Conservation (phyloP, 2,888 invertebrate genomes). For the Orthosia gracilis region DNA sequence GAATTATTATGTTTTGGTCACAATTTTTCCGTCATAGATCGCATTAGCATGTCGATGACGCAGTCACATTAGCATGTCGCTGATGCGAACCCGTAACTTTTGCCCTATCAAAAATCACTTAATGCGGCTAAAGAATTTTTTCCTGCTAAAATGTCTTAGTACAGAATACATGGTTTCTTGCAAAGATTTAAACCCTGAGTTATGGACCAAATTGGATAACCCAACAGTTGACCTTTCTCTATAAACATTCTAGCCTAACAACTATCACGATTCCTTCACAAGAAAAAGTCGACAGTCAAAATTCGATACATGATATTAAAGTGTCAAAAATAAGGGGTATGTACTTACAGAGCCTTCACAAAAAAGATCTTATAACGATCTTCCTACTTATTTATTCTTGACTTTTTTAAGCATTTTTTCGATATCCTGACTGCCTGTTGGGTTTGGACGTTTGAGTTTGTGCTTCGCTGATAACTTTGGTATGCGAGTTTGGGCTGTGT, state of each 20-base stretch:
- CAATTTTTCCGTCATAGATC: no score
- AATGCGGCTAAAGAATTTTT: no score
- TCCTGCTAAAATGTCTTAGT: no score
- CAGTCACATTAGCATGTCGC: background rate
- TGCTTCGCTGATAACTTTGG: slow-evolving; percentile 80
- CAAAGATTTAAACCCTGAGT: no score
- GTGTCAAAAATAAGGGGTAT: slow-evolving; percentile 35
- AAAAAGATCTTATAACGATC: background rate
- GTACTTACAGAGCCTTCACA: slow-evolving; percentile 51
- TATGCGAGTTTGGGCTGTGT: slow-evolving; percentile 68
- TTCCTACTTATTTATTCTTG: slow-evolving; percentile 46
- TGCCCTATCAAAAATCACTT: no score
- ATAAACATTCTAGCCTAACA: background rate
- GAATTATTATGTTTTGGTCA: no score
- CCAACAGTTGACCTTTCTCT: slow-evolving; percentile 18
- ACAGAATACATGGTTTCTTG: background rate
- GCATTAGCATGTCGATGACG: no score
- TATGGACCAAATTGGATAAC: background rate
- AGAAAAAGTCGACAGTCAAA: slow-evolving; percentile 28
- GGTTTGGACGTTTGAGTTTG: slow-evolving; percentile 76
- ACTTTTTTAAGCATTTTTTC: slow-evolving; percentile 75
- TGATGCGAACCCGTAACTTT: no score
- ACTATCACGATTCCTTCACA: slow-evolving; percentile 38
- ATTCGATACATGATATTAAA: slow-evolving; percentile 41
- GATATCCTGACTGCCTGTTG: slow-evolving; percentile 76